Conservation (phyloP, 1,140 invertebrate genomes). For the Zaprionus camerounensis region DNA sequence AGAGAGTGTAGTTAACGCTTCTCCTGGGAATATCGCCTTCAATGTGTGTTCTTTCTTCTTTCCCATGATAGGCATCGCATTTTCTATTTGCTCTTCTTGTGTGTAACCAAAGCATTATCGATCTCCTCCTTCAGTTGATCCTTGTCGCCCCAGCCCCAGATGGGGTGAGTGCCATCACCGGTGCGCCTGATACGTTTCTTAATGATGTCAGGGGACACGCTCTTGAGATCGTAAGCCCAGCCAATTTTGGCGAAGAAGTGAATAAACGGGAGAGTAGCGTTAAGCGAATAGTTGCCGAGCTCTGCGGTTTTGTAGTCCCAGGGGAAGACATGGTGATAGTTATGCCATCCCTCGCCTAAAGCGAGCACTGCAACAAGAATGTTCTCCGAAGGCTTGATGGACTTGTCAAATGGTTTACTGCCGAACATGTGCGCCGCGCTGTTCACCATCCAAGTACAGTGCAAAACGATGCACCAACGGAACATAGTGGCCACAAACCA, state of each 20-base stretch:
- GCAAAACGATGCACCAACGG: conserved; percentile 93
- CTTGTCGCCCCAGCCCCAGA: conserved; percentile 94
- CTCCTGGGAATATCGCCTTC: conserved; percentile 30
- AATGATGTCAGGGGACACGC: conserved; percentile 90
- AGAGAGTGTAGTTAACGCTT: conserved; percentile 5
- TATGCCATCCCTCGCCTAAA: conserved; percentile 96
- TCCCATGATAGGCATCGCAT: conserved; percentile 11
- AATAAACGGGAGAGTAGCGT: conserved; percentile 93
- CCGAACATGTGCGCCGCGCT: conserved; percentile 97
- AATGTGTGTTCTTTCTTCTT: conserved; percentile 23
- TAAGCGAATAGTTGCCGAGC: conserved; percentile 91
- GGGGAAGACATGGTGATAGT: conserved; percentile 98
- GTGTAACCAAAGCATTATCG: conserved; percentile 87
- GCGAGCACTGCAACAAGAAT: conserved; percentile 89
- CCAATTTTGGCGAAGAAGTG: conserved; percentile 93
- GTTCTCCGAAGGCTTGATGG: conserved; percentile 91
- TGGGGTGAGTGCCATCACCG: conserved; percentile 91
- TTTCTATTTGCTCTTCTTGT: conserved; percentile 85
- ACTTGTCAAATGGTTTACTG: conserved; percentile 95
- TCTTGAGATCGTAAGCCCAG: conserved; percentile 95
- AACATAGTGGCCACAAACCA: conserved; percentile 94
- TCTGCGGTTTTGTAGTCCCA: conserved; percentile 96
- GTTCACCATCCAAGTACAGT: conserved; percentile 98
- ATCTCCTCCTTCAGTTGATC: conserved; percentile 89
- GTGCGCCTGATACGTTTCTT: conserved; percentile 89